phyloP scores from a whole-genome alignment of 2,888 invertebrate genomes.

The Andricus curvator region DNA sequence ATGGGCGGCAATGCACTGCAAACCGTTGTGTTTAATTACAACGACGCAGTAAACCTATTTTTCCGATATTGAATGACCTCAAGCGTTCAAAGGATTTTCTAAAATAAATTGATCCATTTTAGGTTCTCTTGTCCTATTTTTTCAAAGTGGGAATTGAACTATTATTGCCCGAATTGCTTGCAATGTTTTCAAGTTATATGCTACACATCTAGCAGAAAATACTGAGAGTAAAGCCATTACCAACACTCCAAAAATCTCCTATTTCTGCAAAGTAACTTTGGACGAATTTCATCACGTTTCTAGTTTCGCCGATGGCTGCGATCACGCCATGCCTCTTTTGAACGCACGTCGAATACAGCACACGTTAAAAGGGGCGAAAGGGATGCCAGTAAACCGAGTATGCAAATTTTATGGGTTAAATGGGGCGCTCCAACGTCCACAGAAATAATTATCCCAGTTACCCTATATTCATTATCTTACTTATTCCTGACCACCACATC shows the following conservation, averaged over 20 bases:
- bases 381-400: conserved; percentile 48
- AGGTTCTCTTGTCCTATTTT: not conserved
- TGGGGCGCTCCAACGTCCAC: conserved; percentile 63
- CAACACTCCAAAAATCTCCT: conserved; percentile 2
- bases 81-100: too few species aligned
- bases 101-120: not conserved
- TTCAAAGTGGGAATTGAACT: not conserved
- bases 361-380: conserved; percentile 37
- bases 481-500: conserved; percentile 53
- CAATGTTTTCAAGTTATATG: not conserved
- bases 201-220: not conserved
- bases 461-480: conserved; percentile 65
- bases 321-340: conserved; percentile 3
- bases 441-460: conserved; percentile 70
- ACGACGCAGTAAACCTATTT: too few species aligned
- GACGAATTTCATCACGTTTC: conserved; percentile 28
- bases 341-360: conserved; percentile 38
- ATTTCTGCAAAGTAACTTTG: conserved; percentile 29
- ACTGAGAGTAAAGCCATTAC: not conserved
- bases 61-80: too few species aligned
- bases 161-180: not conserved
- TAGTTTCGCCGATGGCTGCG: conserved; percentile 19
- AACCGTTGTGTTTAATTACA: too few species aligned
- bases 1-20: too few species aligned
- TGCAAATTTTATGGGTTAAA: conserved; percentile 72